phyloP scores from a whole-genome alignment of 2,113 vertebrate species.

The Xenopus borealis region DNA sequence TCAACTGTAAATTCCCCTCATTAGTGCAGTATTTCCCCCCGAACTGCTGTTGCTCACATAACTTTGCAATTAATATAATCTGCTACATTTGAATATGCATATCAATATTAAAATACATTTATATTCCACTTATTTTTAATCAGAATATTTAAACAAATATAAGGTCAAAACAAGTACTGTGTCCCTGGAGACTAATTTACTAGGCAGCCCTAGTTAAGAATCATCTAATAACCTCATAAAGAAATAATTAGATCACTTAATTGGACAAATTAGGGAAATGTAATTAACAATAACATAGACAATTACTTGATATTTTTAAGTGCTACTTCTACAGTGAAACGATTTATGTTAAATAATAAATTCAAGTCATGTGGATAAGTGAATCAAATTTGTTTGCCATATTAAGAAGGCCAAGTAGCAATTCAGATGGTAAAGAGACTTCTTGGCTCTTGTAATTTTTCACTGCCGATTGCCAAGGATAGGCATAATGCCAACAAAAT shows the following conservation, averaged over 20 bases:
- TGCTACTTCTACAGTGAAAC: conserved; percentile 54
- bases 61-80: not conserved
- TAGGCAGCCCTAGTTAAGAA: conserved; percentile 51
- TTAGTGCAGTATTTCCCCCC: no score
- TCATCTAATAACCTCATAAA: conserved; percentile 55
- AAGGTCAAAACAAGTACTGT: conserved; percentile 59
- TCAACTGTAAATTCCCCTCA: no score
- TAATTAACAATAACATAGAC: conserved; percentile 60
- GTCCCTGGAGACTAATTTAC: conserved; percentile 54
- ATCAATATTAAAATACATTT: conserved; percentile 49
- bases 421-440: conserved; percentile 49
- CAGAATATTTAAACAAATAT: conserved; percentile 53
- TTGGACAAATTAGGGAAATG: conserved; percentile 57
- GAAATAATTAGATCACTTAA: conserved; percentile 62
- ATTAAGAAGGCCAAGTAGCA: conserved; percentile 53
- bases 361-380: conserved; percentile 51
- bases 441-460: conserved; percentile 41
- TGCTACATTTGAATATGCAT: conserved; percentile 39
- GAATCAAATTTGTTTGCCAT: conserved; percentile 58
- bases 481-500: conserved; percentile 44
- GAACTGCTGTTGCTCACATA: not conserved
- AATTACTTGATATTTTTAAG: conserved; percentile 60
- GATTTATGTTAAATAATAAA: conserved; percentile 55
- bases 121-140: conserved; percentile 55
- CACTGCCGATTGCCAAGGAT: conserved; percentile 43